Base-by-base conservation (phyloP, 2,797 vertebrate species). In the Tadarida brasiliensis region DNA sequence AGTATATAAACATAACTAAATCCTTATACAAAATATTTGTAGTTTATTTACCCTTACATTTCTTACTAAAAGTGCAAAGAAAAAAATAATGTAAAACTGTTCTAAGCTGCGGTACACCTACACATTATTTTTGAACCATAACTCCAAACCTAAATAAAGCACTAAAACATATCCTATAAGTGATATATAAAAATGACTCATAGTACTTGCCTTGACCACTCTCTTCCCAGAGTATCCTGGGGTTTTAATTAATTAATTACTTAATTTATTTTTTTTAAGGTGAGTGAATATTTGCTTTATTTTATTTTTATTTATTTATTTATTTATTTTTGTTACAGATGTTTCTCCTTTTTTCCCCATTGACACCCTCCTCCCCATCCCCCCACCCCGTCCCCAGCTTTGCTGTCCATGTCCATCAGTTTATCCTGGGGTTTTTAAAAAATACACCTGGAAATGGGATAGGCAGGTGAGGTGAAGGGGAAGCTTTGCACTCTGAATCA, bases 41-140 rank as follows among this genome's bases (percentile, higher is more conserved):
- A 91, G 54, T 84, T 80, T 91, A 63, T 74, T 80, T 30, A 76
- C 11, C 16, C 63, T 67, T 49, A 49, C 19, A 54, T 84, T 96
- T 68, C 49, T 39, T 39, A 84, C 9, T 68, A 63, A 91, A 63
- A 91, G 24, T 56, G 14, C 24, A 39, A 51, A 91, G 65, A 80
- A 57, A 67, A 80, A 94, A 92, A 68, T 24, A 91, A 24, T 44
- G 5, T 47, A 73, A 92, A 80, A 84, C 65, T 59, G n/a, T 84
- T 94, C 65, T 73, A 33, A 78, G 56, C 20, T 67, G 17, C 14
- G n/a, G 35, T 51, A 77, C 0, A 84, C 26, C n/a, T 56, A 87
- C 4, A 68, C 5, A 61, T 26, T 80, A 85, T 57, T 89, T 93
- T 81, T 51, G 74, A 93, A 90, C 9, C 2, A 0, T 59, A 93